A percentile compares a stretch with the other conserved stretches of the same genome.
These are phyloP conservation scores for Ormyrus nitidulus DNA, from an alignment of 2,888 invertebrate species.

Conservation along the genomic window DNA sequence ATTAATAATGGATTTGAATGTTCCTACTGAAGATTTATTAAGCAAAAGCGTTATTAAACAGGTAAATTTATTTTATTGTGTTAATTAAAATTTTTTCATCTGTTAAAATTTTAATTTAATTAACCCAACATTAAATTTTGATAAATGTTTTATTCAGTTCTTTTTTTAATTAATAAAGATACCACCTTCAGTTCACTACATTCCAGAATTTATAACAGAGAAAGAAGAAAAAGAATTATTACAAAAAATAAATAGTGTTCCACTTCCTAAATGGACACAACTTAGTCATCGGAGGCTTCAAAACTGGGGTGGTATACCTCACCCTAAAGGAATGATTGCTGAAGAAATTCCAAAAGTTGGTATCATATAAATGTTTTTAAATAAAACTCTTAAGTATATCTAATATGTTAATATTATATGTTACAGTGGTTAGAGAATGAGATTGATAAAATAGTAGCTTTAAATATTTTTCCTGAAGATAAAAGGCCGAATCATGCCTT, in stretches of 20 bases:
- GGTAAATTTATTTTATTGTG: conserved; percentile 23
- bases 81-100: background rate
- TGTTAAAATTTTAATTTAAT: background rate
- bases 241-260: conserved; percentile 85
- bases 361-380: conserved; percentile 22
- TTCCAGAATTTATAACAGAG: conserved; percentile 89
- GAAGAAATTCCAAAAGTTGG: conserved; percentile 84
- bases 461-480: conserved; percentile 84
- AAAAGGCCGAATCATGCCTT: conserved; percentile 91
- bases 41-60: conserved; percentile 25
- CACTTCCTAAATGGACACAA: conserved; percentile 97
- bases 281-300: conserved; percentile 93
- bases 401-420: background rate
- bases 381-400: conserved; percentile 33
- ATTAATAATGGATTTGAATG: conserved; percentile 14
- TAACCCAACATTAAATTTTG: background rate
- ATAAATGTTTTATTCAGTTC: background rate
- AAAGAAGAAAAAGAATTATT: conserved; percentile 85
- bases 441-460: conserved; percentile 82
- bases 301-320: conserved; percentile 98
- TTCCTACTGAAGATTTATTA: background rate
- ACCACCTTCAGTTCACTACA: conserved; percentile 84
- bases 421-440: conserved; percentile 63
- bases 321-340: conserved; percentile 93
- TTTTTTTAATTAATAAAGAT: conserved; percentile 59